phyloP scores from a whole-genome alignment of 2,888 invertebrate genomes.

The Pherbina coryleti region DNA sequence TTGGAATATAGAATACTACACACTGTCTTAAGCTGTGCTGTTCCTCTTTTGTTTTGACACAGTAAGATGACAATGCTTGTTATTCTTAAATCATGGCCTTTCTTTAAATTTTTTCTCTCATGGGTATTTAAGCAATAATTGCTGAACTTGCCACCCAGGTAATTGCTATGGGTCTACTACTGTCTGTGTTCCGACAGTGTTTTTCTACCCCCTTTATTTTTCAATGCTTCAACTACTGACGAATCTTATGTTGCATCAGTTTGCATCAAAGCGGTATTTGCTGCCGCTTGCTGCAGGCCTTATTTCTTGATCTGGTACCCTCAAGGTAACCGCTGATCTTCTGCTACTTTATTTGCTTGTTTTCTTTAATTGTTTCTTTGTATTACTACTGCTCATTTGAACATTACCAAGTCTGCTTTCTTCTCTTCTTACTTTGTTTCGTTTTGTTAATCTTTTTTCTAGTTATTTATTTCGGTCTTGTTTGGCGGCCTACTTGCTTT shows the following conservation, averaged over 20 bases:
- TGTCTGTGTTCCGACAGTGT: background rate
- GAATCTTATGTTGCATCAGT: background rate
- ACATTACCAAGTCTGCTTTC: background rate
- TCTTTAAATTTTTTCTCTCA: background rate
- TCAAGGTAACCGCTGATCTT: background rate
- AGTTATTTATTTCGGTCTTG: constrained; percentile 37
- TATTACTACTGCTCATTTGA: background rate
- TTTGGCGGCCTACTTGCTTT: constrained; percentile 57
- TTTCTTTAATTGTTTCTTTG: background rate
- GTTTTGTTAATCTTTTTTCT: constrained; percentile 5
- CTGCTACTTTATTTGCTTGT: constrained; percentile 10
- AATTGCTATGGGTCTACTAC: background rate
- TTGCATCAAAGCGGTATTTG: background rate
- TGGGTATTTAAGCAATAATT: background rate
- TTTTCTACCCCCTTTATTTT: background rate
- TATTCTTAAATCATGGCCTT: background rate
- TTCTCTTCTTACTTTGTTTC: background rate
- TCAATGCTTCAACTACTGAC: background rate
- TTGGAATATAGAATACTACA: background rate
- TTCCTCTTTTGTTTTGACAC: background rate
- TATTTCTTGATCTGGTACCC: background rate
- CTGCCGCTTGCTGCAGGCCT: background rate
- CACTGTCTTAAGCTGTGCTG: background rate
- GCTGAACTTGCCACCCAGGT: constrained; percentile 2
- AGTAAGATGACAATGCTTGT: background rate